Conservation (phyloP, 2,888 invertebrate genomes). For the Drosophila crucigera region DNA sequence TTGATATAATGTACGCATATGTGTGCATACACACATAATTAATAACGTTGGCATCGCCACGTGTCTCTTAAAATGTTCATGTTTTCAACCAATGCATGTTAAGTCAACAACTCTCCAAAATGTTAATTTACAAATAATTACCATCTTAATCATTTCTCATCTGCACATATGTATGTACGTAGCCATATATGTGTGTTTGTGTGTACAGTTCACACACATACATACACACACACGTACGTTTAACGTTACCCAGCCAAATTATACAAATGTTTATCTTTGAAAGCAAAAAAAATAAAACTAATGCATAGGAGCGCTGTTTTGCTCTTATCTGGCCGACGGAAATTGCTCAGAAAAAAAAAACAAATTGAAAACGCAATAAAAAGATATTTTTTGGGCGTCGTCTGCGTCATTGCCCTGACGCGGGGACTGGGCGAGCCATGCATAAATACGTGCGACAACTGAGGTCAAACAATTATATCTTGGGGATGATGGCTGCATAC, state of each 20-base stretch:
- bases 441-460: not conserved
- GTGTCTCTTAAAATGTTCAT: conserved; percentile 1
- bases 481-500: not conserved
- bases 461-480: conserved; percentile 3
- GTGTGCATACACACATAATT: not conserved
- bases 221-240: not conserved
- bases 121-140: not conserved
- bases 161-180: not conserved
- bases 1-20: not conserved
- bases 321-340: conserved; percentile 47
- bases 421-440: conserved; percentile 5
- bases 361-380: conserved; percentile 18
- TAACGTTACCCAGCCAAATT: conserved; percentile 2
- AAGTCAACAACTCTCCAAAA: not conserved
- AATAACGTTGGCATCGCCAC: not conserved
- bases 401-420: not conserved
- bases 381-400: conserved; percentile 38
- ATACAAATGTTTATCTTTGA: conserved; percentile 24
- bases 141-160: not conserved
- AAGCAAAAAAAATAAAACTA: conserved; percentile 3
- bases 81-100: not conserved
- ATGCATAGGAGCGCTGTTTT: conserved; percentile 6
- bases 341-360: conserved; percentile 28
- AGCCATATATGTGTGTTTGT: not conserved
- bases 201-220: not conserved